A percentile compares a stretch with the other conserved stretches of the same genome.
Evolutionary conservation across 2,797 vertebrate species (phyloP).

Genomic region (Momotus momota): DNA sequence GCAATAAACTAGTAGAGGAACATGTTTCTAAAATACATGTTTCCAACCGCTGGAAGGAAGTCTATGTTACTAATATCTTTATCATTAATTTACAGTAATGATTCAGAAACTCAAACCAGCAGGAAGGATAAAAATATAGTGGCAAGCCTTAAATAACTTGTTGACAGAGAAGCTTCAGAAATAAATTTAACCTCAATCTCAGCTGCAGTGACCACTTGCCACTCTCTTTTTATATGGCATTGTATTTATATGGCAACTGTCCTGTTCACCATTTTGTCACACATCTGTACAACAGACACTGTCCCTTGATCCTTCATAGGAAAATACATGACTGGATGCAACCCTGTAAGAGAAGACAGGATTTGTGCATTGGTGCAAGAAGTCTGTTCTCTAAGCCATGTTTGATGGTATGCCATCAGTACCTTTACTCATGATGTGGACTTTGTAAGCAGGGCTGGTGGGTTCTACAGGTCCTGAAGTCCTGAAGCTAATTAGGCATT

Average conservation of each 20-base stretch:
- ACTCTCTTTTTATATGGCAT: not conserved
- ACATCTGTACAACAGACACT: not conserved
- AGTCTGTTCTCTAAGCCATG: not conserved
- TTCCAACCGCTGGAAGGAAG: constrained; percentile 60
- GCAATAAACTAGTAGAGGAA: constrained; percentile 24
- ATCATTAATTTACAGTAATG: constrained; percentile 50
- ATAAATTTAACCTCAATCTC: constrained; percentile 8
- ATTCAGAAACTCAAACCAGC: constrained; percentile 55
- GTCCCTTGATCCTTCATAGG: not conserved
- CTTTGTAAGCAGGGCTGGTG: not conserved
- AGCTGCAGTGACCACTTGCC: not conserved
- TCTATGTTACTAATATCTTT: constrained; percentile 51
- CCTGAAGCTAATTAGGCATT: not conserved
- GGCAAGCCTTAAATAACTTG: constrained; percentile 56
- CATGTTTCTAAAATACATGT: constrained; percentile 43
- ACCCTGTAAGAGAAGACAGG: not conserved
- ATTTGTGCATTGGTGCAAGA: not conserved
- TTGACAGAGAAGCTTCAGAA: constrained; percentile 29
- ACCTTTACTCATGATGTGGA: not conserved
- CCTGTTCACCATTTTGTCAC: not conserved
- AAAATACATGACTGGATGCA: not conserved
- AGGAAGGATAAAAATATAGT: constrained; percentile 68
- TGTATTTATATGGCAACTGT: not conserved
- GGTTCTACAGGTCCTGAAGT: not conserved
- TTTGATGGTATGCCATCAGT: not conserved